These are phyloP conservation scores for Ectropis grisescens DNA, from an alignment of 1,140 invertebrate species.

Conservation along the genomic window DNA sequence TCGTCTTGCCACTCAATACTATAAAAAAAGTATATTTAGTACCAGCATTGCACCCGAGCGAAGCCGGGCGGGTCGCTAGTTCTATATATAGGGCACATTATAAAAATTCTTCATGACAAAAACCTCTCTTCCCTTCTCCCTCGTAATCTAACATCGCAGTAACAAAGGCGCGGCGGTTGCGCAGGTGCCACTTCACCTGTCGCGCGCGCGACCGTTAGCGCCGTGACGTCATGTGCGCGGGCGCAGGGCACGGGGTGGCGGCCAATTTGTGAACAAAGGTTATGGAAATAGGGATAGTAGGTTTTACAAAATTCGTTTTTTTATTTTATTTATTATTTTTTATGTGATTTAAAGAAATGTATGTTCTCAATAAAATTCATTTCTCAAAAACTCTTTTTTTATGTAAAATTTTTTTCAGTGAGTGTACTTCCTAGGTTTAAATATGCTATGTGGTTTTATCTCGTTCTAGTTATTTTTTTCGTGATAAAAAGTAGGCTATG, in stretches of 20 bases:
- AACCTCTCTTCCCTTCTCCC: not conserved
- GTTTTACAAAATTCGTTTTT: constrained; percentile 3
- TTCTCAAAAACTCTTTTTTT: too few relatives aligned
- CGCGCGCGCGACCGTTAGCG: constrained; percentile 28
- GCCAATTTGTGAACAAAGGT: constrained; percentile 21
- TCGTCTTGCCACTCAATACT: too few relatives aligned
- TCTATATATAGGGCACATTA: not conserved
- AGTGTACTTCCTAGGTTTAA: too few relatives aligned
- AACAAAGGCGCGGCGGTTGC: constrained; percentile 42
- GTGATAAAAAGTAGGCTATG: too few relatives aligned
- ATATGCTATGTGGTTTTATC: too few relatives aligned
- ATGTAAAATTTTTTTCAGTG: too few relatives aligned
- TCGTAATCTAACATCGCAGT: constrained; percentile 30
- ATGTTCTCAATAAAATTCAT: not conserved
- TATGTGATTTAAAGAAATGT: not conserved
- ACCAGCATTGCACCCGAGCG: too few relatives aligned
- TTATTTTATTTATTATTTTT: not conserved
- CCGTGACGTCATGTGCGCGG: too few relatives aligned
- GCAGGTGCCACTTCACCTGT: constrained; percentile 49
- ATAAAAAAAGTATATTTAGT: too few relatives aligned
- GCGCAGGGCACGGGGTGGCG: constrained; percentile 32
- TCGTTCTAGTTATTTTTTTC: too few relatives aligned
- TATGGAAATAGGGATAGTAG: constrained; percentile 13
- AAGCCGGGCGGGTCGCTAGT: not conserved
- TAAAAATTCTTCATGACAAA: not conserved